Evolutionary conservation across 2,113 vertebrate species (phyloP), one percentile per base, ranked within the genome.

Genomic region (Ceuthmochares aereus): DNA sequence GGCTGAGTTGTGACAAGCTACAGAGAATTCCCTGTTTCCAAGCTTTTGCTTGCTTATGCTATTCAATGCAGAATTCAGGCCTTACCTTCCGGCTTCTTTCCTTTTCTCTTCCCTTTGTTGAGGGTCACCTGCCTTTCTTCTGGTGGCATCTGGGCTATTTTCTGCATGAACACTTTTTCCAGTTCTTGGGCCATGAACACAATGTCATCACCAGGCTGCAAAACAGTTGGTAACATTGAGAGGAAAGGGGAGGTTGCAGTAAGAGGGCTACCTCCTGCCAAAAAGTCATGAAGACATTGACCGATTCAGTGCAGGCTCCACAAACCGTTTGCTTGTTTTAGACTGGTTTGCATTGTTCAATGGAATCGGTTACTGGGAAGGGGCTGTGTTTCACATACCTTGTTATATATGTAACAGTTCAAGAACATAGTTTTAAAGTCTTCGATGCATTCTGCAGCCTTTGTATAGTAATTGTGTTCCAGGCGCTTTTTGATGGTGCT

Each of bases 361-460:
- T 23, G 30, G 30, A 69, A 64, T 17, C 45, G 14, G 7, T 49
- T 62, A 45, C 34, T 40, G 14, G 9, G 66, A 67, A 60, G 16
- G 68, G 12, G 4, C 21, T 54, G 11, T 36, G 9, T 60, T 82
- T 30, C 12, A 37, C 98, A 94, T 98, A 99, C 99, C 98, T 98
- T 98, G 95, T 99, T 99, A 94, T 99, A 99, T 64, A 98, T 75
- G 59, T 99, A 99, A 94, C 99, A 99, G 96, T 99, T 99, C 74
- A 97, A 98, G 94, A 99, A 99, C 99, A 99, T 99, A 2, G 93
- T 98, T 90, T 98, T 99, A 84, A 99, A 98, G 96, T 99, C 99
- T 87, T 98, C 97, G 62, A 99, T 96, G 78, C 99, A 99, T 84
- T 99, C 98, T 51, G 97, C 93, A 79, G 98, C 98, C 82, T 98